Evolutionary conservation across 2,797 vertebrate species (phyloP), one percentile per base, ranked within the genome.

Genomic region (Clarias fuscus): DNA sequence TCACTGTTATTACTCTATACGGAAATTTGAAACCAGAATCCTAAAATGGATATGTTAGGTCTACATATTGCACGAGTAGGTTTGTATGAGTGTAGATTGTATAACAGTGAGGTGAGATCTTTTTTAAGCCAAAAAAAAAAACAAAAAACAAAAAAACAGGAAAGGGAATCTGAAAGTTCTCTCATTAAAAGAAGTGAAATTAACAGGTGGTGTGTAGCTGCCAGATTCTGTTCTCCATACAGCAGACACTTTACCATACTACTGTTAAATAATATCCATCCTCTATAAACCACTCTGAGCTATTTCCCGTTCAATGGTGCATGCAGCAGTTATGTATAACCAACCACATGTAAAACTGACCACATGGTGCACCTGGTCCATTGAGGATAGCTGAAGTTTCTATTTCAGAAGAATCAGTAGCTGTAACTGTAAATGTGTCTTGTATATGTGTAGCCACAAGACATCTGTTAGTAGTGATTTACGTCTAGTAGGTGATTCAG

Each of bases 131-230:
- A 33, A 33, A 33, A 33, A 33, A 20, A 33, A 20, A 14, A 33
- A 14, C 20, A 15, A 75, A 53, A 17, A 62, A 17, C 59, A 59
- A 33, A 62, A 17, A 67, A 59, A 33, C 33, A 59, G n/a, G 58
- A 64, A 68, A 27, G 11, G 82, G 43, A 78, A 80, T 87, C 77
- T 87, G 33, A 77, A 78, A 65, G 80, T 43, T 53, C 86, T 72
- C 14, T 5, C 24, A 30, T 56, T 84, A 78, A 79, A 85, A 89
- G 89, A 92, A 90, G 81, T 86, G 87, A 90, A 88, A 88, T 85
- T 48, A 64, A 20, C 59, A 82, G 71, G 81, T 87, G 83, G n/a
- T 68, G 17, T 79, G 40, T 73, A 14, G 11, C 61, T 53, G 40
- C 84, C 73, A 7, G 73, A 83, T 76, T 79, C 68, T 75, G 30